Evolutionary conservation across 2,113 vertebrate genomes (phyloP).

Genomic region (Urocolius indicus): DNA sequence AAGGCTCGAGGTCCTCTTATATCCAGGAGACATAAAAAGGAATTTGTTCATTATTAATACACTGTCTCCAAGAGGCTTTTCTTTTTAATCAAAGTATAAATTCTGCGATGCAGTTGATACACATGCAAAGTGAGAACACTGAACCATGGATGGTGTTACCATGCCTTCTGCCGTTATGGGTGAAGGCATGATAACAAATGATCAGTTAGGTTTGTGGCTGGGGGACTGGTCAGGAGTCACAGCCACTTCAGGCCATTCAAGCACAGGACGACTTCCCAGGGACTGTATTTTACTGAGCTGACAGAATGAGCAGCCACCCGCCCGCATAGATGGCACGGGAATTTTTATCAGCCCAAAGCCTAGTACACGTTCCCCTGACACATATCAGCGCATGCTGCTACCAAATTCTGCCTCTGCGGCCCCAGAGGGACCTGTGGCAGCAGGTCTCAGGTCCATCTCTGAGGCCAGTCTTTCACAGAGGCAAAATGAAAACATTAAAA

Average conservation of each 20-base stretch:
- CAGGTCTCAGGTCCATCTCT: background rate
- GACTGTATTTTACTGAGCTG: background rate
- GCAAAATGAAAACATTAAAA: background rate
- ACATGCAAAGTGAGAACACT: background rate
- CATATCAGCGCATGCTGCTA: background rate
- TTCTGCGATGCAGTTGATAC: background rate
- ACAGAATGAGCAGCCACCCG: background rate
- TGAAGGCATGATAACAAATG: background rate
- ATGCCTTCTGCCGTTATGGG: background rate
- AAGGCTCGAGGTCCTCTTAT: background rate
- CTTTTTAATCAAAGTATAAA: background rate
- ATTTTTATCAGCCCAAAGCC: background rate
- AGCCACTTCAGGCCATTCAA: background rate
- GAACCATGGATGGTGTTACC: accelerated
- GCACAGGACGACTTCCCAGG: background rate
- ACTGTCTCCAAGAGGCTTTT: background rate
- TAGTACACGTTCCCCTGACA: accelerated
- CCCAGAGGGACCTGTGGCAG: background rate
- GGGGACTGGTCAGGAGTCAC: background rate
- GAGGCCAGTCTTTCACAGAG: background rate
- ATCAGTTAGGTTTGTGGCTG: background rate
- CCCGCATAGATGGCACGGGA: background rate
- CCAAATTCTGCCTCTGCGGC: background rate
- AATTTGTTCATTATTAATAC: constrained; percentile 30
- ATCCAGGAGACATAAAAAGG: constrained; percentile 34